These are phyloP conservation scores for Trichopoda pennipes DNA, from an alignment of 2,888 invertebrate species.

Conservation along the genomic window DNA sequence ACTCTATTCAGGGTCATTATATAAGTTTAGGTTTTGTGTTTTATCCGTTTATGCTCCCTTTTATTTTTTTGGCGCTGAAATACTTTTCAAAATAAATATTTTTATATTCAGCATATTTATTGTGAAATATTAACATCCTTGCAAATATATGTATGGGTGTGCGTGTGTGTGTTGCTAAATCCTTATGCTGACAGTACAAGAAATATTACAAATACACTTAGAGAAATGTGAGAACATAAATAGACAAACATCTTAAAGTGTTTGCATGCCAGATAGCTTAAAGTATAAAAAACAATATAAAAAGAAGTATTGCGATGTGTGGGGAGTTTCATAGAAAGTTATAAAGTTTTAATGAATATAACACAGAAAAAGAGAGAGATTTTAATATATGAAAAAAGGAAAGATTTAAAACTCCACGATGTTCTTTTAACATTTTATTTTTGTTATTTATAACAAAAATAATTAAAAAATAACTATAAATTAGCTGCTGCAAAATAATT, in stretches of 20 bases:
- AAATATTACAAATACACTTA: slow-evolving; percentile 55
- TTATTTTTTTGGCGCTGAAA: slow-evolving; percentile 13
- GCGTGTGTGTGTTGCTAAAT: slow-evolving; percentile 38
- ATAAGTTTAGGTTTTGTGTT: not conserved
- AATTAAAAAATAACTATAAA: too few relatives aligned
- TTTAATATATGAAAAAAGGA: not conserved
- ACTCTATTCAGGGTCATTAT: slow-evolving; percentile 13
- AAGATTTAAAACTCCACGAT: too few relatives aligned
- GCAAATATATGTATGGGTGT: too few relatives aligned
- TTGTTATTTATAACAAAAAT: too few relatives aligned
- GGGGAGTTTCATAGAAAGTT: slow-evolving; percentile 6
- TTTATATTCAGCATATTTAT: slow-evolving; percentile 42
- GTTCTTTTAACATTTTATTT: too few relatives aligned
- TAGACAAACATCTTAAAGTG: not conserved
- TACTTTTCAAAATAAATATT: slow-evolving; percentile 17
- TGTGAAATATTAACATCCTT: slow-evolving; percentile 52
- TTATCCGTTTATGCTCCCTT: not conserved
- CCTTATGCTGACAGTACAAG: slow-evolving; percentile 63
- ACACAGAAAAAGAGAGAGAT: not conserved
- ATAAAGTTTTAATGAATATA: not conserved
- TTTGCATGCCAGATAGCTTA: slow-evolving; percentile 9
- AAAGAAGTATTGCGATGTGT: not conserved
- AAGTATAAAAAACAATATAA: slow-evolving; percentile 48
- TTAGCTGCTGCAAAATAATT: too few relatives aligned
- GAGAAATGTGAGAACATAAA: slow-evolving; percentile 10